A percentile compares a stretch with the other conserved stretches of the same genome.
These are phyloP conservation scores for Drosophila nannoptera DNA, from an alignment of 1,140 invertebrate genomes.

Conservation along the genomic window DNA sequence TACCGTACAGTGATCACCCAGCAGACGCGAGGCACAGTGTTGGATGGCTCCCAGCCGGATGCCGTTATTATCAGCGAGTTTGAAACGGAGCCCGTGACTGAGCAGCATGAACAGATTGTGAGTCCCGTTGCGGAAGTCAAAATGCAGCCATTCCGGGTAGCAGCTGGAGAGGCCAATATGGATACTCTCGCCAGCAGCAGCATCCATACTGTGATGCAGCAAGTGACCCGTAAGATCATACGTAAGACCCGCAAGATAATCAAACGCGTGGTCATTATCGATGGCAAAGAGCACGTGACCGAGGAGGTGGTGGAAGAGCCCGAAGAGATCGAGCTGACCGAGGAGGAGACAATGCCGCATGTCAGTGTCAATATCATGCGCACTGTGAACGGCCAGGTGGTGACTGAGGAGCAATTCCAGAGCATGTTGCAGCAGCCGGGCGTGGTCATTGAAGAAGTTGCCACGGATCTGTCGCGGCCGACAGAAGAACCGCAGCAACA, in stretches of 20 bases:
- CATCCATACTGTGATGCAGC: slow-evolving; percentile 87
- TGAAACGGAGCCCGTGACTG: slow-evolving; percentile 80
- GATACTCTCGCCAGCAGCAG: slow-evolving; percentile 69
- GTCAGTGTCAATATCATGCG: slow-evolving; percentile 86
- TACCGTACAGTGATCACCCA: slow-evolving; percentile 64
- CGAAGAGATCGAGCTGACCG: slow-evolving; percentile 87
- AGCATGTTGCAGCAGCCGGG: slow-evolving; percentile 66
- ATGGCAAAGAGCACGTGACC: slow-evolving; percentile 89
- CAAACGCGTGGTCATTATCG: slow-evolving; percentile 86
- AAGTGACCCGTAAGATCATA: slow-evolving; percentile 87
- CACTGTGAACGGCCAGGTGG: slow-evolving; percentile 81
- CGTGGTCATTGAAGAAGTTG: slow-evolving; percentile 75
- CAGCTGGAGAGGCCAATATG: slow-evolving; percentile 51
- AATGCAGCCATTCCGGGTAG: slow-evolving; percentile 18
- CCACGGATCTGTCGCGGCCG: slow-evolving; percentile 55
- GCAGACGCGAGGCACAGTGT: slow-evolving; percentile 60
- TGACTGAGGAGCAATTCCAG: slow-evolving; percentile 79
- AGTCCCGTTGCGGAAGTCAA: slow-evolving; percentile 60
- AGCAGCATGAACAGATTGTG: slow-evolving; percentile 60
- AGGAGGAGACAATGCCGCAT: slow-evolving; percentile 85
- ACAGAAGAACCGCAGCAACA: slow-evolving; percentile 66
- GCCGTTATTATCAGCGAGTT: slow-evolving; percentile 81
- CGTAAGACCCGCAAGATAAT: slow-evolving; percentile 87
- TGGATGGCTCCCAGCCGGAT: slow-evolving; percentile 80
- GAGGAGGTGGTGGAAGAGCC: slow-evolving; percentile 91